phyloP scores from a whole-genome alignment of 2,888 invertebrate species.

The Apotomis turbidana region DNA sequence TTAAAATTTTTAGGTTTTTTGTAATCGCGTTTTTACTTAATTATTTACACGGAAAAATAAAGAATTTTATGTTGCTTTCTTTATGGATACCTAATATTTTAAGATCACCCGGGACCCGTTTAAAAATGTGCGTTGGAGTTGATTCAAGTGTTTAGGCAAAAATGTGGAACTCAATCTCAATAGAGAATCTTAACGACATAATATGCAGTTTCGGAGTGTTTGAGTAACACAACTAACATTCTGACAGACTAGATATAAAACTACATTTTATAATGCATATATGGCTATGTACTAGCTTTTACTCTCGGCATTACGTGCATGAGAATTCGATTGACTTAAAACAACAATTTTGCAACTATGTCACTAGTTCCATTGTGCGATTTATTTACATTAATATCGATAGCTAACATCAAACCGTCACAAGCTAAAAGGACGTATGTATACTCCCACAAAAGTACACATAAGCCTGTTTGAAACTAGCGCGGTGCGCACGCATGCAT shows the following conservation, averaged over 20 bases:
- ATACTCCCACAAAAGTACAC: neutral
- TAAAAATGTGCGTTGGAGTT: conserved; percentile 11
- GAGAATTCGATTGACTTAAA: no score
- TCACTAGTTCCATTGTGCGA: conserved; percentile 9
- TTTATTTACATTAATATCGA: conserved; percentile 16
- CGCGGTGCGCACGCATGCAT: conserved; percentile 43
- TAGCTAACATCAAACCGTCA: neutral
- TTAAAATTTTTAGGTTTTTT: no score
- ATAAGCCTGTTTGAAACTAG: neutral
- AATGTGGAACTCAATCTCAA: conserved; percentile 10
- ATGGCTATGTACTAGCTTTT: no score
- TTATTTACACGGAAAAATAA: no score
- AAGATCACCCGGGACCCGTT: neutral
- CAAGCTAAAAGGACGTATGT: neutral
- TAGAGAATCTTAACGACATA: conserved; percentile 10
- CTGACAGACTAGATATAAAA: no score
- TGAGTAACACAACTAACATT: neutral
- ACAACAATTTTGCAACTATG: conserved; percentile 12
- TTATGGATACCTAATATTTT: neutral
- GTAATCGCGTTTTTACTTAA: no score
- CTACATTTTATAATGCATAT: no score
- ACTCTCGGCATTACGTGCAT: no score
- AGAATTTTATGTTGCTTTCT: no score
- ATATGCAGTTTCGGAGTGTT: no score
- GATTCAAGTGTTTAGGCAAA: neutral